Conservation (phyloP, 2,797 vertebrate species). For the Neopelma chrysocephalum region DNA sequence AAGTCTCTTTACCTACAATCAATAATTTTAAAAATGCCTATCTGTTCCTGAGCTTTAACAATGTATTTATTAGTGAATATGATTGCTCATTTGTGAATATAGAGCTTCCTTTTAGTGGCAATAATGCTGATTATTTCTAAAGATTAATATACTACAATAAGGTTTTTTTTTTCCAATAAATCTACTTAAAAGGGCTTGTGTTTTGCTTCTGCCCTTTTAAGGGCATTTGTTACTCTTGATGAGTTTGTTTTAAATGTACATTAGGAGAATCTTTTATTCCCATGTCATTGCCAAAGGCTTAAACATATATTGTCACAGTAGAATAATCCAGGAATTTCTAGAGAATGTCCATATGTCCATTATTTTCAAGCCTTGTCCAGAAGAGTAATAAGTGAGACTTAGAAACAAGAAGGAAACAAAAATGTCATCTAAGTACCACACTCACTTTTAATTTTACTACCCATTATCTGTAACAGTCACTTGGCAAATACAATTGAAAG, state of each 20-base stretch:
- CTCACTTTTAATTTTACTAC: background rate
- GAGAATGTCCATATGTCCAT: background rate
- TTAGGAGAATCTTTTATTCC: background rate
- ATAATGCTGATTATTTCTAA: constrained; percentile 14
- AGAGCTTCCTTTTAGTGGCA: background rate
- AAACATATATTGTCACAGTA: background rate
- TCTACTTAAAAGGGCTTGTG: background rate
- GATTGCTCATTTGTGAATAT: background rate
- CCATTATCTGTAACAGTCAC: background rate
- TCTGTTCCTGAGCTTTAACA: background rate
- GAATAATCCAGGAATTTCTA: background rate
- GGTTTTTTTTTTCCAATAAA: background rate
- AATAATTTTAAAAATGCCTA: background rate
- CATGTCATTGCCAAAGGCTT: background rate
- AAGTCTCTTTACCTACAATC: background rate
- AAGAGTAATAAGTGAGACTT: background rate
- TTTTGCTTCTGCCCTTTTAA: background rate
- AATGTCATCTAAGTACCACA: accelerated
- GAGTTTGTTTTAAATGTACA: background rate
- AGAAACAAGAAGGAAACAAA: background rate
- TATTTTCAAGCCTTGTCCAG: background rate
- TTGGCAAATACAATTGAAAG: background rate
- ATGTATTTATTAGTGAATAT: background rate
- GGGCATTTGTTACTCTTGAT: background rate
- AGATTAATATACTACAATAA: constrained; percentile 11